Base-by-base conservation (phyloP, 2,888 invertebrate genomes). In the Tenthredo scrophulariae region DNA sequence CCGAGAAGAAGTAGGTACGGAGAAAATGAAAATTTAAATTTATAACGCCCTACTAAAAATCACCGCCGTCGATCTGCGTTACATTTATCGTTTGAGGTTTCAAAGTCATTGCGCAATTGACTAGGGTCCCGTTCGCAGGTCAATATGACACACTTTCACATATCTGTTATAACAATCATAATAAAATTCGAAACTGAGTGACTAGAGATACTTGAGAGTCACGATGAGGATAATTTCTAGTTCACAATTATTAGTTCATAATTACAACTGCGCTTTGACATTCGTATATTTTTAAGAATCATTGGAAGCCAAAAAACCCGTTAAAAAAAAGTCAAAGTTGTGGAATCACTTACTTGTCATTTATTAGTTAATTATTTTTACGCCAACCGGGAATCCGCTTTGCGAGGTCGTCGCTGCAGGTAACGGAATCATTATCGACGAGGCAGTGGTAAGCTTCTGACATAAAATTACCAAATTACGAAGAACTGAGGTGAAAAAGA, bases 61-160 rank as follows among this genome's bases (percentile, higher is more conserved):
- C 26, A 26, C 29, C 83, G 29, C n/a, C 43, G 18, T 22, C 67
- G 46, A 7, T 26, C 37, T 15, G 18, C 83, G 67, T 65, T 62
- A 65, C 80, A n/a, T 80, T 80, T 80, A 65, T 46, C 83, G 70
- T 50, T 65, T 50, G 67, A 83, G 37, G 46, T 83, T 70, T 70
- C 84, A 89, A 84, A 84, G 83, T 86, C 86, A 85, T 89, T 88
- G 85, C 88, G 88, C 88, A 89, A 88, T 89, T 86, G 84, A 84
- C 80, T 77, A 85, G 85, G 84, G 84, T 75, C 82, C 87, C 84
- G 86, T 87, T 87, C 86, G 84, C 62, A 40, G 87, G 85, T 85
- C 88, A 86, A 86, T 84, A 86, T 85, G 89, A 89, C 88, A 89
- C 85, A 89, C 89, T 89, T 89, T 88, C 88, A 79, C 86, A 82